Conservation (phyloP, 2,797 vertebrate genomes). For the Falco cherrug region DNA sequence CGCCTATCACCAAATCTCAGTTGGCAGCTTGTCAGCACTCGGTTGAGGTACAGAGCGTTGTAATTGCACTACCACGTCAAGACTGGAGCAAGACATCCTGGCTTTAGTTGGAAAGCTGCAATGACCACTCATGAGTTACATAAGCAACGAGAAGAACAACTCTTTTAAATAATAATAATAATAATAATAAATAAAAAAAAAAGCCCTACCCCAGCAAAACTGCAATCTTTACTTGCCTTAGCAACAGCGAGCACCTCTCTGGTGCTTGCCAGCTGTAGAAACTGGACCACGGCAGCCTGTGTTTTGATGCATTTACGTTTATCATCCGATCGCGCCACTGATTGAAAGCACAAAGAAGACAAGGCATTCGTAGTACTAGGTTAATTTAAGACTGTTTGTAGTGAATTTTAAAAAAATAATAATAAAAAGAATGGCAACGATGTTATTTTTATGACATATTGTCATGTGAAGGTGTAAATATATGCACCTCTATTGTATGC, state of each 20-base stretch:
- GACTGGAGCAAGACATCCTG: constrained; percentile 15
- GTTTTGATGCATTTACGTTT: constrained; percentile 9
- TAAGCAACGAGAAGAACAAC: not conserved
- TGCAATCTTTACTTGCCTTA: constrained; percentile 47
- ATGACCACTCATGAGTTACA: constrained; percentile 11
- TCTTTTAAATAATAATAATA: not conserved
- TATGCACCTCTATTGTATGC: constrained; percentile 31
- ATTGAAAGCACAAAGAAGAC: constrained; percentile 61
- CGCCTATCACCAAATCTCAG: not conserved
- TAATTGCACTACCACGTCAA: constrained; percentile 22
- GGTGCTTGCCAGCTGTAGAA: not conserved
- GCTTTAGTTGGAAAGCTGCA: not conserved
- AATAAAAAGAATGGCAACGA: not conserved
- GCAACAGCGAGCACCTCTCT: not conserved
- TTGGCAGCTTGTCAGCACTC: not conserved
- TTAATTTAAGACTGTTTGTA: constrained; percentile 54
- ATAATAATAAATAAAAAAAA: not conserved
- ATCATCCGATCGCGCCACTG: constrained; percentile 20
- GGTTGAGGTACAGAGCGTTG: not conserved
- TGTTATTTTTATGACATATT: constrained; percentile 49
- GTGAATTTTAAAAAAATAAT: not conserved
- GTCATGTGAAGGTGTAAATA: constrained; percentile 54
- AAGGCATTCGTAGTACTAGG: constrained; percentile 47
- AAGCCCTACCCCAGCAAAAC: constrained; percentile 45
- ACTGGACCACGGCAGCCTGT: constrained; percentile 44